Evolutionary conservation across 1,140 invertebrate genomes (phyloP), one percentile per base, ranked within the genome.

Genomic region (Hyposmocoma kahamanoa): DNA sequence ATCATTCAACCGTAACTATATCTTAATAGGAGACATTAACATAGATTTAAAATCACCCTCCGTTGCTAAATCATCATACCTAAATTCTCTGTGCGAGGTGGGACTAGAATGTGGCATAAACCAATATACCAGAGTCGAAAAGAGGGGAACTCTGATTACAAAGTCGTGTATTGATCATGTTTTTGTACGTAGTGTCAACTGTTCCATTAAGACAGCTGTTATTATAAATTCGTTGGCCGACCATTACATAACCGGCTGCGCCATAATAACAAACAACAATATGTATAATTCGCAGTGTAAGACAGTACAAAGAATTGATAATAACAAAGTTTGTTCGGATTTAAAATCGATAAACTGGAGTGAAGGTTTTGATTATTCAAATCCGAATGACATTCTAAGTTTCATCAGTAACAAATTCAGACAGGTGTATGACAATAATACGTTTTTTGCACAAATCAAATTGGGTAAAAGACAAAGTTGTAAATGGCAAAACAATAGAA

Each of bases 121-220:
- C 28, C 41, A 47, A 26, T 43, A 36, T 26, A 56, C 53, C 11
- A 30, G 53, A 2, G 22, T 56, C 10, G 53, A 56, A 47, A 50
- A 11, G 24, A 28, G n/a, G n/a, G n/a, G n/a, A n/a, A n/a, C n/a
- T n/a, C n/a, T n/a, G n/a, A n/a, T n/a, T n/a, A n/a, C n/a, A n/a
- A n/a, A n/a, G n/a, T n/a, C n/a, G n/a, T n/a, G n/a, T n/a, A n/a
- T n/a, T n/a, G n/a, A n/a, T n/a, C n/a, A n/a, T n/a, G n/a, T n/a
- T n/a, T 28, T 28, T 11, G 11, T 28, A 11, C 24, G 24, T 28
- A 11, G n/a, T n/a, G n/a, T n/a, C n/a, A n/a, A n/a, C 24, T 6
- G 24, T 6, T 11, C 6, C 11, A 28, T 28, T 11, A 6, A 11
- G 11, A 28, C 24, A 28, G 11, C 24, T 6, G 11, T 28, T 6